Evolutionary conservation across 2,113 vertebrate genomes (phyloP).

Genomic region (Psammodynastes pulverulentus): DNA sequence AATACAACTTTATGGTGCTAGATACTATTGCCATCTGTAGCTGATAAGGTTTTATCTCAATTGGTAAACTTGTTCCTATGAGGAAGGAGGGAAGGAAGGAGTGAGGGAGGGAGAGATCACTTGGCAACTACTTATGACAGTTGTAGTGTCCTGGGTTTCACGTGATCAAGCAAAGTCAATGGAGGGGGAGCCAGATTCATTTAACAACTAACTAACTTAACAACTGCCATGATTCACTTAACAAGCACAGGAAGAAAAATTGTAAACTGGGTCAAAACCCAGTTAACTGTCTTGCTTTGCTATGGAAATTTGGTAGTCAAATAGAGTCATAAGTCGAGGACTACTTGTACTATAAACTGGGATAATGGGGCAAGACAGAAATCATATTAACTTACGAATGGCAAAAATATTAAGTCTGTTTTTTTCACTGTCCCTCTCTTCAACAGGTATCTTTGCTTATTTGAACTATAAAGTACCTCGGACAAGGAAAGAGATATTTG

Average conservation of each 20-base stretch:
- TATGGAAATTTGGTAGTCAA: not conserved
- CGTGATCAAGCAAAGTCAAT: not conserved
- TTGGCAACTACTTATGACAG: not conserved
- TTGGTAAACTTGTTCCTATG: not conserved
- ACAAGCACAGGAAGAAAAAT: not conserved
- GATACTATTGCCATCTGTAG: not conserved
- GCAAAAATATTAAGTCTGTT: not conserved
- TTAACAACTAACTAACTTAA: not conserved
- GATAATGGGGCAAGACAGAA: not conserved
- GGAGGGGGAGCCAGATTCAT: not conserved
- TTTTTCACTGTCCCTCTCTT: fast-evolving
- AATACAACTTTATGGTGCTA: not conserved
- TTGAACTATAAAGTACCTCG: conserved; percentile 92
- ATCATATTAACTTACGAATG: not conserved
- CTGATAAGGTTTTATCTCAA: not conserved
- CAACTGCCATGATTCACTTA: not conserved
- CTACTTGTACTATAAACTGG: not conserved
- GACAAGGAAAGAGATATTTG: conserved; percentile 90
- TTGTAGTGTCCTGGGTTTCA: not conserved
- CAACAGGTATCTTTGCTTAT: conserved; percentile 94
- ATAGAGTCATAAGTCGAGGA: not conserved
- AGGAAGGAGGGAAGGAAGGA: not conserved
- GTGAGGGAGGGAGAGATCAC: not conserved
- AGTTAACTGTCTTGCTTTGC: not conserved
- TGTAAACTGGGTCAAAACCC: not conserved